A percentile compares a stretch with the other conserved stretches of the same genome.
phyloP scores from a whole-genome alignment of 2,888 invertebrate species.

The Drosophila setosimentum region DNA sequence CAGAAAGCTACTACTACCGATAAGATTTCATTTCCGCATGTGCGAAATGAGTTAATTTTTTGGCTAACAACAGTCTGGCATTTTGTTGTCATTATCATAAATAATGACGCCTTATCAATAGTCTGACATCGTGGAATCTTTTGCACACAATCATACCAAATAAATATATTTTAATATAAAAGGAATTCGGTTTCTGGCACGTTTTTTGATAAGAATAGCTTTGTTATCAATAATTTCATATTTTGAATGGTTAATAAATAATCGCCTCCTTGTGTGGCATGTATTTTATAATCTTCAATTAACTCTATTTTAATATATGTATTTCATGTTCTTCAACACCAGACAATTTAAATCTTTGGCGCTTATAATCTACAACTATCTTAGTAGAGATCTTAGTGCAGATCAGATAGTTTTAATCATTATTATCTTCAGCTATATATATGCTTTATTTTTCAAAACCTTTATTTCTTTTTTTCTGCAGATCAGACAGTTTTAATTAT shows the following conservation, averaged over 20 bases:
- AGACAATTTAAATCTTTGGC: neutral
- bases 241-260: neutral
- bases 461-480: conserved; percentile 70
- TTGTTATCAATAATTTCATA: neutral
- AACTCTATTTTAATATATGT: neutral
- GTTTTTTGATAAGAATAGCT: conserved; percentile 6
- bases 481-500: conserved; percentile 90
- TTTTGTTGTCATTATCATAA: conserved; percentile 10
- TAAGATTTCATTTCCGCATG: conserved; percentile 9
- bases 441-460: too few species aligned
- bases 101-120: conserved; percentile 39
- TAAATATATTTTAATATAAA: neutral
- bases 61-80: conserved; percentile 20
- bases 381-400: too few species aligned
- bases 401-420: neutral
- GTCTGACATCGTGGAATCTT: conserved; percentile 16
- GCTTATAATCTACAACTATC: neutral
- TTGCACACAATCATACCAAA: neutral
- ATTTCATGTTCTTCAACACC: neutral
- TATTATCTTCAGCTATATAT: neutral
- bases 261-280: neutral
- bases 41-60: neutral
- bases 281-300: neutral
- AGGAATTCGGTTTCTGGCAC: neutral
- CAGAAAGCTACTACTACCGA: neutral